Evolutionary conservation across 2,797 vertebrate genomes (phyloP), one percentile per base, ranked within the genome.

Genomic region (Cryptoprocta ferox): DNA sequence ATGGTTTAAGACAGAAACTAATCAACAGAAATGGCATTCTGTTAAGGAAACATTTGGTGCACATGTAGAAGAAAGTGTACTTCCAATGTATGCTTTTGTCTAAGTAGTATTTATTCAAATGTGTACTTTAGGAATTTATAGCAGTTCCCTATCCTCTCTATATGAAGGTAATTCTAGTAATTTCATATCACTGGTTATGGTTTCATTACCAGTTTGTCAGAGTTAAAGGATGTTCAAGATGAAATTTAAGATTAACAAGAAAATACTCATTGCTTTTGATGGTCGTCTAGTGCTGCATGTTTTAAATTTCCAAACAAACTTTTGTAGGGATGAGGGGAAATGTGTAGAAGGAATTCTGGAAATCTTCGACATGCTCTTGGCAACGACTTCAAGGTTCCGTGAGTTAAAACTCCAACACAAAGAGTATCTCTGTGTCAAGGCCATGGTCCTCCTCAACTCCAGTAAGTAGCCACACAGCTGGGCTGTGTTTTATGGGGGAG

Each of bases 341-440:
- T 99, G 99, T 19, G 99, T 99, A 56, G 99, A 99, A 98, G 99
- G 99, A 90, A 99, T 99, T 98, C 98, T 99, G 99, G 99, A 99
- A 98, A 99, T 99, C 97, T 99, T 99, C 97, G 99, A 99, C 98
- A 99, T 99, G 99, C 99, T 99, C 59, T 98, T 99, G 98, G 99
- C 99, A 4, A 99, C 99, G 35, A 99, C 99, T 16, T 99, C 99
- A 15, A 99, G 99, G 87, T 99, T 99, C 94, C 99, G 99, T 12
- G 99, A 99, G 98, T 98, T 99, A 97, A 99, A 99, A 92, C 99
- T 99, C 48, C 99, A 99, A 98, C 99, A 99, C 96, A 99, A 99
- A 94, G 99, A 99, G 97, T 99, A 99, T 78, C 99, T 99, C 76
- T 99, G 99, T 97, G 99, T 99, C 98, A 99, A 99, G 98, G 99